These are phyloP conservation scores for Homarus americanus DNA, from an alignment of 1,140 invertebrate genomes.

Conservation along the genomic window DNA sequence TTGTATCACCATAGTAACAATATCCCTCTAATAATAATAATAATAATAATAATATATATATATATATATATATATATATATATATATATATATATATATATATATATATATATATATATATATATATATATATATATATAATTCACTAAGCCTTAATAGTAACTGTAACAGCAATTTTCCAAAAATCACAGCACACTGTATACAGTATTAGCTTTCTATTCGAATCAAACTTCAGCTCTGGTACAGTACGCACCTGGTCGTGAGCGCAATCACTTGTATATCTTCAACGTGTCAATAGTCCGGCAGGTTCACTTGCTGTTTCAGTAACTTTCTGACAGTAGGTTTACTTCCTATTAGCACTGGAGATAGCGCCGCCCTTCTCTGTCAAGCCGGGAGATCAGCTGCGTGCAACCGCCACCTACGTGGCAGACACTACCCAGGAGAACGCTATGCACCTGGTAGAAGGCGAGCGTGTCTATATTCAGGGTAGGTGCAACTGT, in stretches of 20 bases:
- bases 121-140: too few species aligned
- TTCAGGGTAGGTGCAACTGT: constrained; percentile 84
- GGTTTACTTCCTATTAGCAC: neutral
- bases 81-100: constrained; percentile 29
- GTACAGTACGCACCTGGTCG: neutral
- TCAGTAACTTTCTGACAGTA: neutral
- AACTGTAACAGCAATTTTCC: too few species aligned
- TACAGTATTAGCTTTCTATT: too few species aligned
- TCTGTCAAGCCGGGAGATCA: constrained; percentile 85
- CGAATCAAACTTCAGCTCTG: too few species aligned
- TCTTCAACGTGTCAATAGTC: neutral
- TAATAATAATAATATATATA: constrained; percentile 1
- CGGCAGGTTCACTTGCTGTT: neutral
- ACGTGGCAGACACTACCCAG: constrained; percentile 88
- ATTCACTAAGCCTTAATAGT: too few species aligned
- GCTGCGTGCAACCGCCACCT: constrained; percentile 90
- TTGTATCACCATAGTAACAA: neutral
- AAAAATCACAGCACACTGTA: too few species aligned
- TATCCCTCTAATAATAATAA: too few species aligned
- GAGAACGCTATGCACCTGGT: constrained; percentile 90
- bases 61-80: constrained; percentile 35
- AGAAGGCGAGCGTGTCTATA: constrained; percentile 92
- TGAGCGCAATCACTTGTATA: neutral
- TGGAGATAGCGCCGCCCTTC: constrained; percentile 67
- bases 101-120: constrained; percentile 21